phyloP scores from a whole-genome alignment of 2,113 vertebrate species.

The Xiphophorus hellerii region DNA sequence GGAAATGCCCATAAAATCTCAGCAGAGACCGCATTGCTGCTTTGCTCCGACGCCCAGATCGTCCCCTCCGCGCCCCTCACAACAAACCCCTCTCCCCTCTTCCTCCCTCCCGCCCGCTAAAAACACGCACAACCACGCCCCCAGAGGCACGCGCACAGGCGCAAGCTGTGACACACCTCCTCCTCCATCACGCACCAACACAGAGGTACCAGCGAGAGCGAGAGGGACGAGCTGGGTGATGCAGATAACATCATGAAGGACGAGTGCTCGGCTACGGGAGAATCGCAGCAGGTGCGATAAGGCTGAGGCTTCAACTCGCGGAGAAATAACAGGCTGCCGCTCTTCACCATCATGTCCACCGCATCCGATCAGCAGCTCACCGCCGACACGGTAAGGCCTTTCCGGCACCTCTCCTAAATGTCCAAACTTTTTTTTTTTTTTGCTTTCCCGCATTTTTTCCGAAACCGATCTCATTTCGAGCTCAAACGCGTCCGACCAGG shows the following conservation, averaged over 20 bases:
- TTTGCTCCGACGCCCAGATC: slow-evolving; percentile 43
- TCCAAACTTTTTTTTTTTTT: slow-evolving; percentile 31
- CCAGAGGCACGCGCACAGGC: slow-evolving; percentile 60
- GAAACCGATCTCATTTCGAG: slow-evolving; percentile 50
- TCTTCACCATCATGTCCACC: slow-evolving; percentile 40
- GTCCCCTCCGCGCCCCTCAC: not conserved
- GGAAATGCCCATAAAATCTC: slow-evolving; percentile 21
- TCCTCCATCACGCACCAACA: slow-evolving; percentile 31
- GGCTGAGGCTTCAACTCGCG: slow-evolving; percentile 30
- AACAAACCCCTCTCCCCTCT: not conserved
- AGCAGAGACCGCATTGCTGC: slow-evolving; percentile 59
- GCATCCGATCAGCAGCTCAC: slow-evolving; percentile 38
- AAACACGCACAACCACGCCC: slow-evolving; percentile 65
- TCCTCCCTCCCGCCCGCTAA: slow-evolving; percentile 6
- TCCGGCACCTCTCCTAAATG: not conserved
- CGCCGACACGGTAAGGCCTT: slow-evolving; percentile 67
- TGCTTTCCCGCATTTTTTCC: not conserved
- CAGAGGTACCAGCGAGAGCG: slow-evolving; percentile 11
- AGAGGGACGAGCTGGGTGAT: slow-evolving; percentile 29
- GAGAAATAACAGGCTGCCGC: slow-evolving; percentile 11
- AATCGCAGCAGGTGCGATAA: slow-evolving; percentile 50
- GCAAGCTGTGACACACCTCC: slow-evolving; percentile 74
- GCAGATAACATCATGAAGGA: slow-evolving; percentile 49
- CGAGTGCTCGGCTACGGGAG: slow-evolving; percentile 26
- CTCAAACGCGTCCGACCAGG: slow-evolving; percentile 65